Base-by-base conservation (phyloP, 2,113 vertebrate genomes). In the Pomatostomus ruficeps region DNA sequence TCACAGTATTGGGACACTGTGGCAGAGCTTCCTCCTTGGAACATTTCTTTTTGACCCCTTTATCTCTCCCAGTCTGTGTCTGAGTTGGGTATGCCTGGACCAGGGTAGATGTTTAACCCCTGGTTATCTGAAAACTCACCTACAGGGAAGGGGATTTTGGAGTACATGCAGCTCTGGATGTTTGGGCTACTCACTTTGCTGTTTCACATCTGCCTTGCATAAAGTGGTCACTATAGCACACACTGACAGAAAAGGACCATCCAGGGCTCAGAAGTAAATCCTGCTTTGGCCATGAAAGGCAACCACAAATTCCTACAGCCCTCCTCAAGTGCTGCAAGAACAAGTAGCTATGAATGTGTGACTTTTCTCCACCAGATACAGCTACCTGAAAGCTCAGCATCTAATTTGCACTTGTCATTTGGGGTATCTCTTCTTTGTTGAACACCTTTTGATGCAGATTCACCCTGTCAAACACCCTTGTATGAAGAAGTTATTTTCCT, bases 321-420 rank as follows among this genome's bases (percentile, higher is more conserved):
- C 36, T 16, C n/a, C 14, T 28, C 21, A 12, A 43, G 25, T 10
- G 7, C 11, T 77, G 42, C 58, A 88, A 58, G 43, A 80, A 28
- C 18, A 33, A 70, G 49, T 11, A 82, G 21, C 58, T 72, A 42
- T 29, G 22, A 77, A 54, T 11, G 26, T 94, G 78, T 81, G 86
- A 40, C 58, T 90, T 61, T 49, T 42, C 48, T 73, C 38, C 29
- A 70, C 36, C n/a, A 62, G 46, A 66, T 22, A 59, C 42, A 84
- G 42, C 59, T 38, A 77, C 42, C 79, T 89, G 79, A 91, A 87
- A 79, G 14, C 54, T 73, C 74, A 62, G 67, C 33, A 51, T 88
- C 58, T 83, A 88, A 93, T 95, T 91, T 46, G 20, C 82, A 36
- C 88, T 93, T 95, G 91, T 91, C 85, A 77, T 31, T 74, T 80